Conservation (phyloP, 2,888 invertebrate genomes). For the Bembecia ichneumoniformis region DNA sequence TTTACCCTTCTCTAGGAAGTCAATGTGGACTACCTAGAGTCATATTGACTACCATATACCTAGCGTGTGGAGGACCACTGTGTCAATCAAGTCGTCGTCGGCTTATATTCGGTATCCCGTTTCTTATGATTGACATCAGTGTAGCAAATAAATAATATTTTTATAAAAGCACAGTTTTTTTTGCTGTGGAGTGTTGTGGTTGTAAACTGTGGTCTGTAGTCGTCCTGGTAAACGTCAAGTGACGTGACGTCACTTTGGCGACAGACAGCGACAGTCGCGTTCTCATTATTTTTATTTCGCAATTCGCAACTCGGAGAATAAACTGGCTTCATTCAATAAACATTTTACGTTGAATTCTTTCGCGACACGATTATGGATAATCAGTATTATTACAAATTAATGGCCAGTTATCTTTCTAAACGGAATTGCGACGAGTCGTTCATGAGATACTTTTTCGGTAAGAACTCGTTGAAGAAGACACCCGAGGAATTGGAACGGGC, state of each 20-base stretch:
- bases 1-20: too few species aligned
- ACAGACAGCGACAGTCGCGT: constrained; percentile 31
- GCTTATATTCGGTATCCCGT: too few species aligned
- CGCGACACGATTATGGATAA: constrained; percentile 42
- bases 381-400: constrained; percentile 63
- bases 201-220: too few species aligned
- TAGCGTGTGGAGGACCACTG: too few species aligned
- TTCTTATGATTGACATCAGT: too few species aligned
- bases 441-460: constrained; percentile 66
- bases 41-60: too few species aligned
- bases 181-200: too few species aligned
- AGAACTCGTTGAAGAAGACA: constrained; percentile 56
- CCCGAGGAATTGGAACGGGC: constrained; percentile 61
- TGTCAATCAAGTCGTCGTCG: too few species aligned
- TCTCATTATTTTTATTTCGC: constrained; percentile 68
- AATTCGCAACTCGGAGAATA: constrained; percentile 56
- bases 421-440: constrained; percentile 66
- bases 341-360: constrained; percentile 1
- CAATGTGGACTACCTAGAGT: too few species aligned
- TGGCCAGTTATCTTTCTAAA: constrained; percentile 65
- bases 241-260: constrained; percentile 41
- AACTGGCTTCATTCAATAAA: constrained; percentile 15
- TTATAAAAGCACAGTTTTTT: too few species aligned
- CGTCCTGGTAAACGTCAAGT: constrained; percentile 36
- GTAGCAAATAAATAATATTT: too few species aligned